A percentile compares a stretch with the other conserved stretches of the same genome.
Conservation (phyloP, 1,140 invertebrate genomes). For the Cydia splendana region DNA sequence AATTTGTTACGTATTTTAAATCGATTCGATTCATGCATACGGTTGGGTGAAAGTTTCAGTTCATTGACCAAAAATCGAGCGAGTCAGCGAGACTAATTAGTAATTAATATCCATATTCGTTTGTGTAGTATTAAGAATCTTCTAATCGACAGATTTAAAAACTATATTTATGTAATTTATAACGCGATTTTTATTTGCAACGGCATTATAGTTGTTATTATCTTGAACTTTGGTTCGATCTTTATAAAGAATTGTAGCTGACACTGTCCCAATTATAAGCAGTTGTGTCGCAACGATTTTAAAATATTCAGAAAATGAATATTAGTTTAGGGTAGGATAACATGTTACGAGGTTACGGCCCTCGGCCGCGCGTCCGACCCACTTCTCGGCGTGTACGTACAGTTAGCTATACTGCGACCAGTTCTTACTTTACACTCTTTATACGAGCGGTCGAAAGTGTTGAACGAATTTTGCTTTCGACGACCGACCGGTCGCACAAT, state of each 20-base stretch:
- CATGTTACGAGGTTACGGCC: constrained; percentile 26
- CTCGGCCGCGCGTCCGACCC: constrained; percentile 24
- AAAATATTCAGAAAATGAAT: constrained; percentile 25
- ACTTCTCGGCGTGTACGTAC: constrained; percentile 54
- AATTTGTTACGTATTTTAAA: constrained; percentile 21
- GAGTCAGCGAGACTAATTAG: constrained; percentile 26
- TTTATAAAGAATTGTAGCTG: constrained; percentile 26
- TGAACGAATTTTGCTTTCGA: constrained; percentile 76
- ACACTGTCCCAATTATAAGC: constrained; percentile 29
- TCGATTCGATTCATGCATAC: constrained; percentile 17
- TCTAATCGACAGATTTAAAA: neutral
- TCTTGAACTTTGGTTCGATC: neutral
- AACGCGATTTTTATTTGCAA: neutral
- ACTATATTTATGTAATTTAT: neutral
- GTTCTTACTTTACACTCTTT: constrained; percentile 66
- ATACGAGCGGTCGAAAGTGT: constrained; percentile 66
- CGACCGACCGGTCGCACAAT: constrained; percentile 53
- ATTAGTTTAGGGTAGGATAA: constrained; percentile 30
- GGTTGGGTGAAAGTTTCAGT: constrained; percentile 24
- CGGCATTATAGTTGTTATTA: neutral
- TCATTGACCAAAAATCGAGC: constrained; percentile 28
- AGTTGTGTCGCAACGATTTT: constrained; percentile 1
- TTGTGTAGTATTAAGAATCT: constrained; percentile 8
- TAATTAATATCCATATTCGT: constrained; percentile 9
- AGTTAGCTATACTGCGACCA: constrained; percentile 64